Conservation (phyloP, 2,113 vertebrate species). For the Ammospiza nelsoni region DNA sequence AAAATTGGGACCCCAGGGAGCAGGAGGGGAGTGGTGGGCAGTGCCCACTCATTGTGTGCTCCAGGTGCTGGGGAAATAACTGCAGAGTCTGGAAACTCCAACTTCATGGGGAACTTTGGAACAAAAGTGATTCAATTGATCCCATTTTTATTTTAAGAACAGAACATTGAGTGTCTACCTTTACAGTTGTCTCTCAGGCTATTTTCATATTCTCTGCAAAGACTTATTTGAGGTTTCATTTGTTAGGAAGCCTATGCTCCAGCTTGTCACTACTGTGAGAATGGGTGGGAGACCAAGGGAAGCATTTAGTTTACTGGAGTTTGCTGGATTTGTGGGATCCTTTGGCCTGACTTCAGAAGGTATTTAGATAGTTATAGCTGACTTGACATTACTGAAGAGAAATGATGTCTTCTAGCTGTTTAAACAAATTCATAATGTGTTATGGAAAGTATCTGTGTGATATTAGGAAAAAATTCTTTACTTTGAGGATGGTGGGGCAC, state of each 20-base stretch:
- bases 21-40: neutral
- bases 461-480: neutral
- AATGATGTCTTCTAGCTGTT: neutral
- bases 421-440: neutral
- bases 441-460: neutral
- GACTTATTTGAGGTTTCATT: neutral
- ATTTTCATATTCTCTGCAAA: neutral
- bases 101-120: neutral
- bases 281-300: neutral
- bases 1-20: neutral
- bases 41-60: neutral
- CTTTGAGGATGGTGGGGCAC: neutral
- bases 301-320: slow-evolving; percentile 26
- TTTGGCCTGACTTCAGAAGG: neutral
- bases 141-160: neutral
- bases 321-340: slow-evolving; percentile 53
- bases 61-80: neutral
- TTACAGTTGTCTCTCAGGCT: neutral
- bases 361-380: slow-evolving; percentile 37
- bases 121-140: neutral
- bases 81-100: neutral
- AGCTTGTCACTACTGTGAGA: neutral
- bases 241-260: neutral
- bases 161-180: neutral
- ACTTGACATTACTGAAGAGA: neutral